These are phyloP conservation scores for Mola mola DNA, from an alignment of 2,113 vertebrate species.

Conservation along the genomic window DNA sequence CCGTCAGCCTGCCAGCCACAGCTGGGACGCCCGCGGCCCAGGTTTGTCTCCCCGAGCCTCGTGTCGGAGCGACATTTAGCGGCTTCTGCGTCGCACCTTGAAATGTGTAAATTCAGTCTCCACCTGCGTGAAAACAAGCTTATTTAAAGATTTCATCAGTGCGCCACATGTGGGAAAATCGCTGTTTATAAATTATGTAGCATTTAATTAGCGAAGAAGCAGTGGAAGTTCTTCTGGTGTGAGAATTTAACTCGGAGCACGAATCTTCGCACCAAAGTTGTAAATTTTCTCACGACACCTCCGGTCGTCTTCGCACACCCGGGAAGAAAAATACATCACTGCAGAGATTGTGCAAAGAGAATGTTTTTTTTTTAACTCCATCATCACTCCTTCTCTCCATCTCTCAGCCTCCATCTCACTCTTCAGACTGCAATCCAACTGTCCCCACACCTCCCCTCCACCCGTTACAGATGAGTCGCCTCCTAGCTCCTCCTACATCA, in stretches of 20 bases:
- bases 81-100: constrained; percentile 17
- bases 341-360: not conserved
- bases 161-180: constrained; percentile 21
- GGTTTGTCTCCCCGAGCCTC: constrained; percentile 20
- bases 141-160: constrained; percentile 19
- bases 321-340: constrained; percentile 29
- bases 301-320: constrained; percentile 49
- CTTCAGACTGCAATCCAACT: constrained; percentile 79
- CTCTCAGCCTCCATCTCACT: constrained; percentile 85
- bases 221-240: constrained; percentile 62
- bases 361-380: too few relatives aligned
- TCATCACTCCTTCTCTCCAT: not conserved
- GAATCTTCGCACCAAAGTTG: constrained; percentile 68
- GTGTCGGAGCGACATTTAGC: not conserved
- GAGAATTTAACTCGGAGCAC: constrained; percentile 52
- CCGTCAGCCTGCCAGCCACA: constrained; percentile 82
- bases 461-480: constrained; percentile 67
- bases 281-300: constrained; percentile 72
- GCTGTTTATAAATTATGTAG: constrained; percentile 58
- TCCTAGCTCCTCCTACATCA: constrained; percentile 87
- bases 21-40: constrained; percentile 71
- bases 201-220: constrained; percentile 66
- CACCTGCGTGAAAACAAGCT: constrained; percentile 32
- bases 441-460: constrained; percentile 68
- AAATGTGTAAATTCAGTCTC: constrained; percentile 46